Conservation (phyloP, 1,140 invertebrate species). For the Alviniconcha marisindica region DNA sequence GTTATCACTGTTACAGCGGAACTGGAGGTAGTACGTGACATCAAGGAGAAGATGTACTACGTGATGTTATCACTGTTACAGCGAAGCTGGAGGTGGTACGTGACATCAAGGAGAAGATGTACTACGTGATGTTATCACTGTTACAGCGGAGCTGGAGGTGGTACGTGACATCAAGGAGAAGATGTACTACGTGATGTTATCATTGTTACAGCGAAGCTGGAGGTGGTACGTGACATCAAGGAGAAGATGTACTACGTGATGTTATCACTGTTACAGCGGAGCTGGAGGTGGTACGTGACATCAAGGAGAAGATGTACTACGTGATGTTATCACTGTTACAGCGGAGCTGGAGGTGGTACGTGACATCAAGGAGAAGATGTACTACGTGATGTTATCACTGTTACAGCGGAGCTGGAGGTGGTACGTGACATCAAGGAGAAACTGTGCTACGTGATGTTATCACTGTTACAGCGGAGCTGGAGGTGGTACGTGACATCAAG, state of each 20-base stretch:
- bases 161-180: slow-evolving; percentile 90
- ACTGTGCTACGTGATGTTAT: slow-evolving; percentile 73
- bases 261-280: no score
- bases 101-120: slow-evolving; percentile 85
- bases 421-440: slow-evolving; percentile 91
- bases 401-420: slow-evolving; percentile 88
- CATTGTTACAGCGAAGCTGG: no score
- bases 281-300: no score
- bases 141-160: no score
- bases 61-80: slow-evolving; percentile 80
- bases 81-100: slow-evolving; percentile 92
- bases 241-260: slow-evolving; percentile 77
- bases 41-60: slow-evolving; percentile 81
- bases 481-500: slow-evolving; percentile 95
- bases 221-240: slow-evolving; percentile 93
- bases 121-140: slow-evolving; percentile 79
- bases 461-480: slow-evolving; percentile 82
- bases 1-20: no score
- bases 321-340: slow-evolving; percentile 64
- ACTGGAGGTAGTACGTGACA: slow-evolving; percentile 94
- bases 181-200: slow-evolving; percentile 73
- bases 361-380: slow-evolving; percentile 85
- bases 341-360: no score
- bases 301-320: slow-evolving; percentile 81
- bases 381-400: slow-evolving; percentile 72